Base-by-base conservation (phyloP, 2,888 invertebrate genomes). In the Tachystola acroxantha region DNA sequence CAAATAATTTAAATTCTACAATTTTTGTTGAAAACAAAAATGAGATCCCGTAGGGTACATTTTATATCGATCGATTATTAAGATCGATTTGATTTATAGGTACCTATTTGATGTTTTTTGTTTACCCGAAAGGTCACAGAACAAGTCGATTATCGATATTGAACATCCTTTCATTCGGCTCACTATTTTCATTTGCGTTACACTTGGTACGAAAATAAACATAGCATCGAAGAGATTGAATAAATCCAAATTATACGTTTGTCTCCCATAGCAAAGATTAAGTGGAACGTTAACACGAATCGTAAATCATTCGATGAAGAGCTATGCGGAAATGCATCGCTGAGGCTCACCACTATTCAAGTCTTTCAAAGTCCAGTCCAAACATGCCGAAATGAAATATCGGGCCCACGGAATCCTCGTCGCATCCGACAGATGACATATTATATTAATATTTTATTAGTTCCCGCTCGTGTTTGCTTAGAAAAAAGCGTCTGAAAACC, bases 361-460 rank as follows among this genome's bases (percentile, higher is more conserved):
- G 51, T 48, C 54, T 68, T 65, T 62, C 51, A 60, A 67, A 65
- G 61, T 53, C 61, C 53, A 65, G 46, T 46, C 57, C 59, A 57
- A 64, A 66, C 64, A 68, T 41, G 60, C 50, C 51, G 58, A 70
- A 67, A 70, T 77, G 69, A 75, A 77, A 77, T 69, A 70, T 72
- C 55, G 62, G 49, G 39, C 42, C 9, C 9, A n/a, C 41, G 50
- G 61, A 71, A 68, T 62, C 60, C 51, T 46, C 46, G 45, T 36
- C 48, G 51, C 53, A 60, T 66, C 66, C 63, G 61, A 57, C 63
- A 48, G 50, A 54, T 42, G 50, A 49, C 51, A 59, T 51, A 49
- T 64, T 59, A 68, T 69, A 60, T 70, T 64, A 64, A 62, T 66
- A 66, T 71, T 74, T 72, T 72, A 71, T 73, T 64, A 53, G 68